Evolutionary conservation across 2,888 invertebrate genomes (phyloP), one percentile per base, ranked within the genome.

Genomic region (Kryphioiulus occultus): DNA sequence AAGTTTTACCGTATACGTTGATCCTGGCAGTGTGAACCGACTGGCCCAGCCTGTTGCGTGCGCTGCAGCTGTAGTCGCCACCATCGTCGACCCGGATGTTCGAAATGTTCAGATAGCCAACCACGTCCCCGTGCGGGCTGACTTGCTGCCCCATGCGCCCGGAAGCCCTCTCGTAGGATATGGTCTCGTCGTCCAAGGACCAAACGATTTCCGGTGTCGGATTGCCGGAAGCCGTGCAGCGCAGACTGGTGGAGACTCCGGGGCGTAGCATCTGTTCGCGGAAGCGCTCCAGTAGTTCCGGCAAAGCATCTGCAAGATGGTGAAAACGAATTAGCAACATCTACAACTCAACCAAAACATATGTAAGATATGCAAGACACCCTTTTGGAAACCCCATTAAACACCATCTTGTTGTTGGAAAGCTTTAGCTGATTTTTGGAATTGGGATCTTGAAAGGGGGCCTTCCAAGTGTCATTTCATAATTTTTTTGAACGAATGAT

Each of bases 271-370:
- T 89, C 78, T 89, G 89, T 22, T 88, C 87, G 5, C 88, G 17
- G 86, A 90, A 90, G 3, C 89, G 89, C 32, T 88, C 89, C 0
- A 89, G 78, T 47, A 90, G 87, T 22, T 89, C 89, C 22, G 90
- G 90, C 32, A 89, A 88, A 32, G 90, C 89, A 86, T 90, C 90
- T 90, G 87, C 78, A 9, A 92, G 92, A 91, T 87, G 89, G 84
- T 32, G 78, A 39, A 39, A 9, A 5, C 5, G 39, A 5, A 9
- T 39, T 3, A 39, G 39, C 3, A 78, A 3, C 4, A 10, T 3
- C 5, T 3, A 78, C 10, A 78, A 22, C 5, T 78, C n/a, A 78
- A 78, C 10, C 26, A 78, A 10, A 78, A 78, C 78, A 78, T 7
- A 7, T 78, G 26, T 3, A 30, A 85, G 42, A 85, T n/a, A 85